A percentile compares a stretch with the other conserved stretches of the same genome.
These are phyloP conservation scores for Pyxicephalus adspersus DNA, from an alignment of 2,113 vertebrate genomes.

Conservation along the genomic window DNA sequence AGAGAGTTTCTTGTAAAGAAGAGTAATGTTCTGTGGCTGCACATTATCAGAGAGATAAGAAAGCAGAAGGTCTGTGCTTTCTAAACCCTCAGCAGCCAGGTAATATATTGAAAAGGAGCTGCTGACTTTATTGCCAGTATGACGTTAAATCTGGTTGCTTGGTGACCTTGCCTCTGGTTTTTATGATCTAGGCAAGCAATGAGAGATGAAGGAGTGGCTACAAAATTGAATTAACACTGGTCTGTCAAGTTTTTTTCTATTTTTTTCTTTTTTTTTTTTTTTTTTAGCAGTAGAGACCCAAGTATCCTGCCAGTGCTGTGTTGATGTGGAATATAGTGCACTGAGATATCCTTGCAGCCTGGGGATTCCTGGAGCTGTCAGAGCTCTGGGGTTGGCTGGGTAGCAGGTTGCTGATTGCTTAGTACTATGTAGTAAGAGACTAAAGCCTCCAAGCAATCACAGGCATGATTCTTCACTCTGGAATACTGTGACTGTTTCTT, in stretches of 20 bases:
- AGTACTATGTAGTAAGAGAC: slow-evolving; percentile 56
- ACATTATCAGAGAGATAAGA: slow-evolving; percentile 30
- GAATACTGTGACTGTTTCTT: slow-evolving; percentile 10
- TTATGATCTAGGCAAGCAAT: slow-evolving; percentile 67
- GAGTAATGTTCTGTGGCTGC: slow-evolving; percentile 6
- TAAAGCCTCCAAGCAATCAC: slow-evolving; percentile 26
- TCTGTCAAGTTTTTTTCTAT: slow-evolving; percentile 59
- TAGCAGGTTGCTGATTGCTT: slow-evolving; percentile 52
- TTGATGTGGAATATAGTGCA: slow-evolving; percentile 16
- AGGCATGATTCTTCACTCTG: slow-evolving; percentile 49
- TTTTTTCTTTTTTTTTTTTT: slow-evolving; percentile 3
- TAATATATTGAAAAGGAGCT: slow-evolving; percentile 58
- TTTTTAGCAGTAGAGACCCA: slow-evolving; percentile 54
- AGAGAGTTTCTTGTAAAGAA: slow-evolving; percentile 15
- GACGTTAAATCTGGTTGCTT: slow-evolving; percentile 66
- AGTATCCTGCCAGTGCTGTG: slow-evolving; percentile 21
- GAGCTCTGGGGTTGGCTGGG: slow-evolving; percentile 14
- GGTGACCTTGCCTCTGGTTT: slow-evolving; percentile 68
- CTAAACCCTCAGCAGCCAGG: slow-evolving; percentile 60
- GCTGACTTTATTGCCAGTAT: slow-evolving; percentile 66
- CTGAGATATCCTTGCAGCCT: not conserved
- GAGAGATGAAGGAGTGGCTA: slow-evolving; percentile 64
- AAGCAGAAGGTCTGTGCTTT: not conserved
- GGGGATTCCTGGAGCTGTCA: slow-evolving; percentile 38
- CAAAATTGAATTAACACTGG: slow-evolving; percentile 41